These are phyloP conservation scores for Anguilla megastoma DNA, from an alignment of 2,797 vertebrate genomes.

Conservation along the genomic window DNA sequence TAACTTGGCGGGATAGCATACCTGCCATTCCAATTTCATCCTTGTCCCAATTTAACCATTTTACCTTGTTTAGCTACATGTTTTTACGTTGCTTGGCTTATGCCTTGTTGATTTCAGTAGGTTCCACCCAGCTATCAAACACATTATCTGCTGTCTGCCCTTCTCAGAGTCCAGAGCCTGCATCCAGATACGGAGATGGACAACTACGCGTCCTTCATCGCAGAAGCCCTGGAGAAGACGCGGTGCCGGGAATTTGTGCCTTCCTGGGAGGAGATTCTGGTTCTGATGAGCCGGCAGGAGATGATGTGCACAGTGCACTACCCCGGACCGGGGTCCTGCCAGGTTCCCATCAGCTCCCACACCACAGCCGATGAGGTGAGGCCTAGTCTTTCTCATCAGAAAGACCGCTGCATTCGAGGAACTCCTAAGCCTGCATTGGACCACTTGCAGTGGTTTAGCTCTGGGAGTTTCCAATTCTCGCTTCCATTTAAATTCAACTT, in stretches of 20 bases:
- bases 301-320: slow-evolving; percentile 87
- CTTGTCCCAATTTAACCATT: background rate
- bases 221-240: slow-evolving; percentile 84
- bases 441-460: background rate
- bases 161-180: slow-evolving; percentile 80
- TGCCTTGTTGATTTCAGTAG: background rate
- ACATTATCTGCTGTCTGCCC: background rate
- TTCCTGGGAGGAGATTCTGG: slow-evolving; percentile 91
- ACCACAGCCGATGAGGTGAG: slow-evolving; percentile 91
- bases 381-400: background rate
- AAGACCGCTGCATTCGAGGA: background rate
- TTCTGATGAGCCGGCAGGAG: slow-evolving; percentile 84
- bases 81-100: background rate
- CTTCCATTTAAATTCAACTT: background rate
- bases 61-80: background rate
- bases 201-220: slow-evolving; percentile 88
- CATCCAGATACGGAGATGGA: slow-evolving; percentile 85
- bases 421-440: background rate
- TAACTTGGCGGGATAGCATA: too few relatives aligned
- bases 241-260: slow-evolving; percentile 87
- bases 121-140: background rate
- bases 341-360: slow-evolving; percentile 88
- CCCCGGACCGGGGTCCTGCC: slow-evolving; percentile 81
- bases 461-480: background rate
- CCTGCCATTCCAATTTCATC: background rate